Conservation (phyloP, 2,113 vertebrate species). For the Phalacrocorax pelagicus region DNA sequence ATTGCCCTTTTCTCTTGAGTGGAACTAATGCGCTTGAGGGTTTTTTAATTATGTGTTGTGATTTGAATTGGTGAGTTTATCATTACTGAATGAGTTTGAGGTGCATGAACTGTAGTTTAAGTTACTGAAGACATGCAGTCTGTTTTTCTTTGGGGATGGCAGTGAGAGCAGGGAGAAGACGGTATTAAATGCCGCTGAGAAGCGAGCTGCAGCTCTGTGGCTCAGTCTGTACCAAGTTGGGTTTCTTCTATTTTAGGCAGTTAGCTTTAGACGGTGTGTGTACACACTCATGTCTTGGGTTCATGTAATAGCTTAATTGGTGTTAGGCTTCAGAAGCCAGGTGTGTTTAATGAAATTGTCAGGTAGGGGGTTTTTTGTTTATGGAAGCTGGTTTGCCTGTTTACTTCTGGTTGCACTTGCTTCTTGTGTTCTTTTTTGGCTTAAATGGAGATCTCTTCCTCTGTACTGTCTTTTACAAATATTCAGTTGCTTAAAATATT, state of each 20-base stretch:
- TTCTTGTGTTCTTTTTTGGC: background rate
- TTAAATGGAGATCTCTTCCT: background rate
- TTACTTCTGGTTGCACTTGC: background rate
- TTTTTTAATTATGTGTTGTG: background rate
- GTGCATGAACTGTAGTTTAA: background rate
- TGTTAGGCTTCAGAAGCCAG: background rate
- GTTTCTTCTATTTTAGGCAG: background rate
- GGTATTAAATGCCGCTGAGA: background rate
- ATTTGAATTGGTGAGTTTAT: slow-evolving; percentile 40
- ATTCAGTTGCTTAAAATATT: background rate
- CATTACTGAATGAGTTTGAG: background rate
- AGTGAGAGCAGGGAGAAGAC: background rate
- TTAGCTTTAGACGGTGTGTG: background rate
- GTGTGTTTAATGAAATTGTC: background rate
- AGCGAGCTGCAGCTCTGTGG: background rate
- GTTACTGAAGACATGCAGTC: background rate
- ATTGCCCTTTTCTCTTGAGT: slow-evolving; percentile 10
- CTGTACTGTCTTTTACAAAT: background rate
- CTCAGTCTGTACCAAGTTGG: background rate
- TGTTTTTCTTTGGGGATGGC: background rate
- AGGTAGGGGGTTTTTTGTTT: background rate
- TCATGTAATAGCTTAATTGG: background rate
- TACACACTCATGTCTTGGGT: background rate
- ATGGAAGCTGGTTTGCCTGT: background rate
- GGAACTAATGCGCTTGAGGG: background rate